phyloP scores from a whole-genome alignment of 2,113 vertebrate genomes.

The Grus americana region DNA sequence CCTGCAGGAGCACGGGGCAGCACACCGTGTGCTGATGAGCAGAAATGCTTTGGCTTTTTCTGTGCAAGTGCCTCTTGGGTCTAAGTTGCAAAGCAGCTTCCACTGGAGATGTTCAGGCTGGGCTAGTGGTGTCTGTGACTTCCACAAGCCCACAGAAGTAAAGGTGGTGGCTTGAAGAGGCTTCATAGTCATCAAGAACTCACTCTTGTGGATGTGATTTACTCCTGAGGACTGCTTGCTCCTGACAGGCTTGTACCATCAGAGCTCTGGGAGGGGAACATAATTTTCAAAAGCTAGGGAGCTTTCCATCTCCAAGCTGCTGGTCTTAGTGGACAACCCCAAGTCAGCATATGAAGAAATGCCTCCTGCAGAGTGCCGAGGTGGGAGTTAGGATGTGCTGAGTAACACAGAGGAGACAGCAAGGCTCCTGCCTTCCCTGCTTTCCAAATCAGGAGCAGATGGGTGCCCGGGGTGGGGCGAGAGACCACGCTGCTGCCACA shows the following conservation, averaged over 20 bases:
- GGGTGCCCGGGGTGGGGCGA: not conserved
- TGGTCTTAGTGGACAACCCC: not conserved
- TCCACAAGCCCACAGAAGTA: not conserved
- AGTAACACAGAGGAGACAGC: not conserved
- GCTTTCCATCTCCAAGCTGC: not conserved
- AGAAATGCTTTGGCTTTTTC: not conserved
- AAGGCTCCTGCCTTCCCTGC: not conserved
- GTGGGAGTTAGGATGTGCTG: not conserved
- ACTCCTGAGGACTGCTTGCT: not conserved
- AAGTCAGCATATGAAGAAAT: not conserved
- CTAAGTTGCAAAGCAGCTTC: not conserved
- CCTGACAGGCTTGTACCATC: not conserved
- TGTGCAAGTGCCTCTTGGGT: accelerated
- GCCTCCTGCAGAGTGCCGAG: not conserved
- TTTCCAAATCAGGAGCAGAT: not conserved
- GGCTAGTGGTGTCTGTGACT: not conserved
- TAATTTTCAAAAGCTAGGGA: not conserved
- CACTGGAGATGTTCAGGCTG: not conserved
- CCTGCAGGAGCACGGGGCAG: not conserved
- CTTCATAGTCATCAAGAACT: not conserved
- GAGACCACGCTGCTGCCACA: not conserved
- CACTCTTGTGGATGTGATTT: not conserved
- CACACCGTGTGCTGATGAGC: not conserved
- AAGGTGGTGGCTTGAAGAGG: not conserved
- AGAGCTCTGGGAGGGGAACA: not conserved